Evolutionary conservation across 64 coral and sea anemone genomes (phyloP), one percentile per base, ranked within the genome.

Genomic region (Dendronephthya gigantea): DNA sequence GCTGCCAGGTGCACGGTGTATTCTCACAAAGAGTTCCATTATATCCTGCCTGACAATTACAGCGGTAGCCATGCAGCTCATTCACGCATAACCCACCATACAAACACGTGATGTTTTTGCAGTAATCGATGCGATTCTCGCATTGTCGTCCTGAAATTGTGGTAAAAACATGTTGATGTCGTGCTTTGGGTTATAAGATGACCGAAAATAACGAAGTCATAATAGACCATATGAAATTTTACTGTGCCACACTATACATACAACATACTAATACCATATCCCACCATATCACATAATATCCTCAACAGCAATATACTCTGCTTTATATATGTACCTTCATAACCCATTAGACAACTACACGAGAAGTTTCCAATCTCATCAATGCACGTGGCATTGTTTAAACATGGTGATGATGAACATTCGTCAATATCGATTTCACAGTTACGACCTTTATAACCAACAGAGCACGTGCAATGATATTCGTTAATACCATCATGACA

Each of bases 401-500:
- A 40, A 86, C 89, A 90, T 35, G 69, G 89, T 35, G 1, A 5
- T 12, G 70, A n/a, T 19, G 49, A 83, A 82, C 89, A 90, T 37
- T 90, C 89, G 50, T 90, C 47, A 6, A 90, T 86, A n/a, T 90
- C 58, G 23, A 34, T 51, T 51, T 82, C 69, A 40, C 89, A 90
- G 14, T 48, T 39, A n/a, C 34, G 23, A 19, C 89, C 89, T 10
- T 39, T 86, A 49, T 84, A 90, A 59, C 89, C 89, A 81, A 76
- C 51, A 11, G 19, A 41, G 31, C 89, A 90, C 35, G 48, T 16
- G 39, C 89, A 90, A 1, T 7, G 37, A 74, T 90, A 90, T 35
- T 83, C 35, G 39, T 74, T 83, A 9, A 79, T 19, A 16, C 36
- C 32, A 39, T 79, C 72, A 3, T 6, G 9, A 79, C 72, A 79